A percentile compares a stretch with the other conserved stretches of the same genome.
These are phyloP conservation scores for Tetragonisca angustula DNA, from an alignment of 2,888 invertebrate species.

Conservation along the genomic window DNA sequence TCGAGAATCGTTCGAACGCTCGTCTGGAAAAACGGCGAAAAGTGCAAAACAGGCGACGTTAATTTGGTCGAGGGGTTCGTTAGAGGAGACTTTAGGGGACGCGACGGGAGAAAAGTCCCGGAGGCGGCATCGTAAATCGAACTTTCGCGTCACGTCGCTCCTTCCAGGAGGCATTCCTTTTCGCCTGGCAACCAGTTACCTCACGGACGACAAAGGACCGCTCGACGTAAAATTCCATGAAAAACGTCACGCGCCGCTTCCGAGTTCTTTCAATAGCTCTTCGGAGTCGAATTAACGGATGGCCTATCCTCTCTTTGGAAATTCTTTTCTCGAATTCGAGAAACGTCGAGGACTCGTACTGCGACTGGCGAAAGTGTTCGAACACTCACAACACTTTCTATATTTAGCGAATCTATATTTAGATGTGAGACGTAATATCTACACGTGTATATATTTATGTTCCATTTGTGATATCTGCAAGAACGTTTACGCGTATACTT, in stretches of 20 bases:
- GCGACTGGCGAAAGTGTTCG: too few relatives aligned
- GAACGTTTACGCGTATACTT: too few relatives aligned
- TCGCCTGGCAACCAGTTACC: background rate
- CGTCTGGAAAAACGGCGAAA: background rate
- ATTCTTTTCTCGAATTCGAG: background rate
- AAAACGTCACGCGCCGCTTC: slow-evolving; percentile 27
- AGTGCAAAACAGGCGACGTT: slow-evolving; percentile 3
- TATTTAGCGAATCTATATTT: too few relatives aligned
- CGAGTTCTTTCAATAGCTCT: background rate
- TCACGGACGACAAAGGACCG: background rate
- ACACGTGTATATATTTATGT: too few relatives aligned
- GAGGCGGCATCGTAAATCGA: slow-evolving; percentile 23
- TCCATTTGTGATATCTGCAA: too few relatives aligned
- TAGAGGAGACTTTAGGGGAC: background rate
- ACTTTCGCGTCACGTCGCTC: slow-evolving; percentile 56
- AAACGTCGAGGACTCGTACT: too few relatives aligned
- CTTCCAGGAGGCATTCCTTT: slow-evolving; percentile 33
- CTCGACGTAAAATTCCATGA: slow-evolving; percentile 15
- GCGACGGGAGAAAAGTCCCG: background rate
- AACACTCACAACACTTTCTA: too few relatives aligned
- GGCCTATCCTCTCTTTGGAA: rapidly evolving
- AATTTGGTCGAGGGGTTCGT: slow-evolving; percentile 16
- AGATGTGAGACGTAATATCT: too few relatives aligned
- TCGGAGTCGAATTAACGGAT: background rate
- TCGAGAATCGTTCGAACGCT: background rate